Conservation (phyloP, 2,797 vertebrate genomes). For the Pampus argenteus region DNA sequence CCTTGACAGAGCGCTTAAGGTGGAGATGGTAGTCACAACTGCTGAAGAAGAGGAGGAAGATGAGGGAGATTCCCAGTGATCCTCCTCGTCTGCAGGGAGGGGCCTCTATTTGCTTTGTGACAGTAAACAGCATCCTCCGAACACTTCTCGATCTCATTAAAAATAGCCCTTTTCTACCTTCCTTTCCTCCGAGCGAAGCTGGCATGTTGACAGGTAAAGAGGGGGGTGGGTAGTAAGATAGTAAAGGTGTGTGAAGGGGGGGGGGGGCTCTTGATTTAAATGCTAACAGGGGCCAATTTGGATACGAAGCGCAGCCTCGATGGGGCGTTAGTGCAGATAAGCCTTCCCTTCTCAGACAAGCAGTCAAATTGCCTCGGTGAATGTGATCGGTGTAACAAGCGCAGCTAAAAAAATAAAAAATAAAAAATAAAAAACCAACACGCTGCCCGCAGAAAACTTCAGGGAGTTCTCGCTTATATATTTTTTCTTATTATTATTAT, state of each 20-base stretch:
- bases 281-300: constrained; percentile 72
- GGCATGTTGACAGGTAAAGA: constrained; percentile 42
- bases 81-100: constrained; percentile 20
- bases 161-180: constrained; percentile 45
- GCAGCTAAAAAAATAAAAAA: neutral
- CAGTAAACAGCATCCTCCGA: constrained; percentile 63
- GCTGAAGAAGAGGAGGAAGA: constrained; percentile 28
- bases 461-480: constrained; percentile 57
- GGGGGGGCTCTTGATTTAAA: constrained; percentile 74
- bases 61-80: constrained; percentile 37
- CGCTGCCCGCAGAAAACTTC: constrained; percentile 49
- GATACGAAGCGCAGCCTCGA: constrained; percentile 57
- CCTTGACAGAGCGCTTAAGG: constrained; percentile 28
- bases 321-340: constrained; percentile 79
- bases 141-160: constrained; percentile 70
- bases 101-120: constrained; percentile 65
- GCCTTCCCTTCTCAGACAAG: constrained; percentile 77
- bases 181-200: constrained; percentile 25
- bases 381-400: constrained; percentile 80
- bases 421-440: constrained; percentile 16
- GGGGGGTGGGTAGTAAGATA: constrained; percentile 21
- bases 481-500: constrained; percentile 74
- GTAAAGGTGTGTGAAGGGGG: too few species aligned
- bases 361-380: constrained; percentile 79
- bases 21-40: constrained; percentile 17